Conservation (phyloP, 2,888 invertebrate species). For the Drosophila subquinaria region DNA sequence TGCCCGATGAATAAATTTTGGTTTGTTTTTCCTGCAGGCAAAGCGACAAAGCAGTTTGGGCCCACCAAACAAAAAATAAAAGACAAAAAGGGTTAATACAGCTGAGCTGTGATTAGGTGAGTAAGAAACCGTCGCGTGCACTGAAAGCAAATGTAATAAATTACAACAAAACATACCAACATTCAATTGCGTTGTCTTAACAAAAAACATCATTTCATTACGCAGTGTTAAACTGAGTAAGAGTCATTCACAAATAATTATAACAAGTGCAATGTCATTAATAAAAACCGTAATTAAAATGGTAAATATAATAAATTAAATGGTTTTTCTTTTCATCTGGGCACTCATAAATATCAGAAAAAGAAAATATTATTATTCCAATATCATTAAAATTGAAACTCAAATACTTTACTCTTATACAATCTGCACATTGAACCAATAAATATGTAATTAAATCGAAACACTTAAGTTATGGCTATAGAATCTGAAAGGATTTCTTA, state of each 20-base stretch:
- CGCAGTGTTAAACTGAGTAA: not conserved
- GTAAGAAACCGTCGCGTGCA: constrained; percentile 36
- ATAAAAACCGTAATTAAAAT: too few relatives aligned
- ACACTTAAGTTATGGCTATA: not conserved
- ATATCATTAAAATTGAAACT: not conserved
- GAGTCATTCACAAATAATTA: too few relatives aligned
- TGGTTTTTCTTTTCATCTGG: too few relatives aligned
- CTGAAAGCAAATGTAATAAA: constrained; percentile 50
- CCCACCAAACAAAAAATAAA: not conserved
- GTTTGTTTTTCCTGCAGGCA: constrained; percentile 14
- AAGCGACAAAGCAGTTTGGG: constrained; percentile 40
- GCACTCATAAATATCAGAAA: too few relatives aligned
- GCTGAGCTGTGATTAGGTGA: constrained; percentile 50
- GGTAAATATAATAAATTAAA: too few relatives aligned
- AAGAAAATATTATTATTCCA: not conserved
- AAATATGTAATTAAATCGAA: not conserved
- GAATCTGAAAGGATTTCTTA: not conserved
- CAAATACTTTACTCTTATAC: too few relatives aligned
- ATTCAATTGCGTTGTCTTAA: constrained; percentile 10
- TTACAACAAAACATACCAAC: constrained; percentile 5
- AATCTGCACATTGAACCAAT: not conserved
- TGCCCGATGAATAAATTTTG: constrained; percentile 45
- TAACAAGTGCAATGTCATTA: too few relatives aligned
- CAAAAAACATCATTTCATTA: constrained; percentile 16
- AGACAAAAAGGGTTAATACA: constrained; percentile 51